Evolutionary conservation across 1,140 invertebrate genomes (phyloP), one percentile per base, ranked within the genome.

Genomic region (Hyposmocoma kahamanoa): DNA sequence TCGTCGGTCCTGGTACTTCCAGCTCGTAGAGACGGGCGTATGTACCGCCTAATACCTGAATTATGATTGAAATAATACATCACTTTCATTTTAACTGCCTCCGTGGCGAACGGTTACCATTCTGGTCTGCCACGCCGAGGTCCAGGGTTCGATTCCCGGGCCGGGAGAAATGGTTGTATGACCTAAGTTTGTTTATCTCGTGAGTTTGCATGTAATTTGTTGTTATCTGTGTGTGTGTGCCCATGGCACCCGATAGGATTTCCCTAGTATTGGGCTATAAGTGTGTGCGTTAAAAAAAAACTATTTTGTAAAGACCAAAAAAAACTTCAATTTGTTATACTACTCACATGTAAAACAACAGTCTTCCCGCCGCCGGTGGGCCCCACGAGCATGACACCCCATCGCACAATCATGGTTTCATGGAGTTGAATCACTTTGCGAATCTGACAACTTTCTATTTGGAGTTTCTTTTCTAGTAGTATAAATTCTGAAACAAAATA

Each of bases 301-400:
- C n/a, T 26, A 26, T 26, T 26, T 26, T 6, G 11, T 26, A 26
- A 26, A 26, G 5, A n/a, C 28, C 24, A 26, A 6, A 5, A 26
- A 26, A 6, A 26, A 26, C 24, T 6, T 26, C 24, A 26, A 26
- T 11, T 26, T 5, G 24, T 26, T 26, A 26, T 6, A 26, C 5
- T 26, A 63, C 72, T 82, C 65, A 92, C 91, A 49, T 89, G 86
- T 15, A 93, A 78, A 5, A 94, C 90, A 6, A 91, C 90, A 0
- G 92, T 92, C 79, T 96, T 96, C 3, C 94, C 94, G 1, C 94
- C 91, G 32, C 94, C 94, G 0, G 96, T 95, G 1, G 94, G 93
- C 4, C 97, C 96, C 8, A 97, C 95, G 20, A 97, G 87, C 95
- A 98, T 97, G 15, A 97, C 95, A 17, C 96, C 96, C 89, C 97